Evolutionary conservation across 2,888 invertebrate genomes (phyloP).

Genomic region (Mellilla xanthometata): DNA sequence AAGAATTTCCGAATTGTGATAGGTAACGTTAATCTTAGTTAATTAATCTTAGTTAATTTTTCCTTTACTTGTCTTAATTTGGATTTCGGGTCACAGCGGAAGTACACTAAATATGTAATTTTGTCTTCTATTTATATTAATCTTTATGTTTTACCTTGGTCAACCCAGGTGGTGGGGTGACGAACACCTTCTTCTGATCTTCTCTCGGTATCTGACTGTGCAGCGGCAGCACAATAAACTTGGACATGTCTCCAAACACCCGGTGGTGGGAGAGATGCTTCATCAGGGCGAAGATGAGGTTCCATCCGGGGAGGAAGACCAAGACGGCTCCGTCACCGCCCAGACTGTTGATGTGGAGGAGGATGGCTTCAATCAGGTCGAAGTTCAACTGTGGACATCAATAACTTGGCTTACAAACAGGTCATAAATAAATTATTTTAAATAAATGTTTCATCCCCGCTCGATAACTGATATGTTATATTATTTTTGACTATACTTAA

Average conservation of each 20-base stretch:
- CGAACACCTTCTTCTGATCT: conserved; percentile 96
- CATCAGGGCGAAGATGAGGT: conserved; percentile 95
- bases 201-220: conserved; percentile 98
- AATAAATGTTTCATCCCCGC: too few species aligned
- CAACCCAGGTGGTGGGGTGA: conserved; percentile 90
- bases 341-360: conserved; percentile 84
- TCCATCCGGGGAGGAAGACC: conserved; percentile 98
- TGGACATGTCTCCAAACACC: conserved; percentile 83
- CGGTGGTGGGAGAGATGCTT: conserved; percentile 88
- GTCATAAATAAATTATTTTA: too few species aligned
- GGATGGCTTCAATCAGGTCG: conserved; percentile 93
- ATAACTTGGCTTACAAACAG: too few species aligned
- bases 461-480: too few species aligned
- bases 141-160: conserved; percentile 87
- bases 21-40: too few species aligned
- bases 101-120: too few species aligned
- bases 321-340: conserved; percentile 92
- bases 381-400: conserved; percentile 86
- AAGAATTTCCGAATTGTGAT: too few species aligned
- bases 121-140: too few species aligned
- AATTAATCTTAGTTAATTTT: too few species aligned
- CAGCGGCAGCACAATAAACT: conserved; percentile 93
- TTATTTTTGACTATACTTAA: too few species aligned
- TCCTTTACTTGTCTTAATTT: too few species aligned
- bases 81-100: too few species aligned